A percentile compares a stretch with the other conserved stretches of the same genome.
Conservation (phyloP, 2,888 invertebrate species). For the Rhopalosiphum nymphaeae region DNA sequence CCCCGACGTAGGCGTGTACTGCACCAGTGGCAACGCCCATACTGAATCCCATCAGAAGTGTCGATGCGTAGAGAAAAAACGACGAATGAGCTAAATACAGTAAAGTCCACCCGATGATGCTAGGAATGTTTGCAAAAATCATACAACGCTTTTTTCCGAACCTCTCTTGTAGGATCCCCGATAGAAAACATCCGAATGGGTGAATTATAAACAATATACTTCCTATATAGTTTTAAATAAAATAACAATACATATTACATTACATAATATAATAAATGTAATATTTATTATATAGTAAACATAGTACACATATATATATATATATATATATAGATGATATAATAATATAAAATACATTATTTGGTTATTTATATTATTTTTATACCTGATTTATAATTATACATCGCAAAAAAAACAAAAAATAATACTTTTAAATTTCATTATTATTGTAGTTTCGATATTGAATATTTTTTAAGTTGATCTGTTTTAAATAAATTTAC, state of each 20-base stretch:
- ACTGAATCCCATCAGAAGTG: conserved; percentile 80
- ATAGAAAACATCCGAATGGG: conserved; percentile 82
- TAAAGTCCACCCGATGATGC: conserved; percentile 81
- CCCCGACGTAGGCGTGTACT: conserved; percentile 85
- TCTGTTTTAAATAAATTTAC: not conserved
- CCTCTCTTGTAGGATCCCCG: conserved; percentile 79
- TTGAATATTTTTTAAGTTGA: not conserved
- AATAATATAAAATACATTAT: not conserved
- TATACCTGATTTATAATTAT: not conserved
- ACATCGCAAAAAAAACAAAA: not conserved
- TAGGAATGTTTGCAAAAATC: conserved; percentile 82
- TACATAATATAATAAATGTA: too few species aligned
- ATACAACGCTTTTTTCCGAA: conserved; percentile 81
- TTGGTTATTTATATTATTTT: not conserved
- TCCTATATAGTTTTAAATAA: conserved; percentile 73
- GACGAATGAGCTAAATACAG: conserved; percentile 77
- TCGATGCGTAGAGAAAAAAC: conserved; percentile 77
- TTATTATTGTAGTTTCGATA: not conserved
- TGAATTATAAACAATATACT: conserved; percentile 84
- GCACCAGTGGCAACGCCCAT: conserved; percentile 86
- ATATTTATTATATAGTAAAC: too few species aligned
- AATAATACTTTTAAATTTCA: not conserved
- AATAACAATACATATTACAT: too few species aligned
- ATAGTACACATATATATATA: too few species aligned
- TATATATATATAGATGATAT: too few species aligned